phyloP scores from a whole-genome alignment of 2,113 vertebrate genomes.

The Gnathonemus longibarbis region DNA sequence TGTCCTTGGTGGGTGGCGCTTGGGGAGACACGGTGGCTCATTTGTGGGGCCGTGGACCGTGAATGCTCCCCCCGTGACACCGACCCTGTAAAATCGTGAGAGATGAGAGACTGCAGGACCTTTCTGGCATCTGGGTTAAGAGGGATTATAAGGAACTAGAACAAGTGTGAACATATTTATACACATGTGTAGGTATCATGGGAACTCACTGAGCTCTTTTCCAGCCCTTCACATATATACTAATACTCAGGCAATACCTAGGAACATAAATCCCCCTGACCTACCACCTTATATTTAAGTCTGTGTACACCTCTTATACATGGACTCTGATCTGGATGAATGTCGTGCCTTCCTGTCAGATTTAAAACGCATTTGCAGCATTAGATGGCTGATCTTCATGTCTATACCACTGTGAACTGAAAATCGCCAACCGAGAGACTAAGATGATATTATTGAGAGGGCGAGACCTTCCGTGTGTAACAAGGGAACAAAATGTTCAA shows the following conservation, averaged over 20 bases:
- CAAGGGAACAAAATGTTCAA: not conserved
- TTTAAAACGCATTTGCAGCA: not conserved
- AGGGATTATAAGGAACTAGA: not conserved
- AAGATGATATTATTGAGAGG: not conserved
- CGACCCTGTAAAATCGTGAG: not conserved
- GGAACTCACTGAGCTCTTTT: not conserved
- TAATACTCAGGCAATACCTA: not conserved
- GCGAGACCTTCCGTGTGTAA: not conserved
- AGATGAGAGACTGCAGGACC: not conserved
- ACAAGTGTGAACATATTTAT: not conserved
- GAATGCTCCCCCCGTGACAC: not conserved
- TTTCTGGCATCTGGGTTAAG: not conserved
- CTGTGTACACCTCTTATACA: not conserved
- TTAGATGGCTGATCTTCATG: not conserved
- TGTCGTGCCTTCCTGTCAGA: not conserved
- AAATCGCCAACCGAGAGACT: not conserved
- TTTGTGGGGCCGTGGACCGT: not conserved
- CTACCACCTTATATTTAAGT: not conserved
- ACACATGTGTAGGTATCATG: not conserved
- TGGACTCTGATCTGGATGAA: slow-evolving; percentile 21
- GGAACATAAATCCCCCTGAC: not conserved
- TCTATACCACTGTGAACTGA: not conserved
- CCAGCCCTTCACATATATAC: not conserved
- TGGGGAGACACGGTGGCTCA: not conserved
- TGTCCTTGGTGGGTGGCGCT: not conserved